Evolutionary conservation across 2,113 vertebrate species (phyloP), one percentile per base, ranked within the genome.

Genomic region (Heterochromis multidens): DNA sequence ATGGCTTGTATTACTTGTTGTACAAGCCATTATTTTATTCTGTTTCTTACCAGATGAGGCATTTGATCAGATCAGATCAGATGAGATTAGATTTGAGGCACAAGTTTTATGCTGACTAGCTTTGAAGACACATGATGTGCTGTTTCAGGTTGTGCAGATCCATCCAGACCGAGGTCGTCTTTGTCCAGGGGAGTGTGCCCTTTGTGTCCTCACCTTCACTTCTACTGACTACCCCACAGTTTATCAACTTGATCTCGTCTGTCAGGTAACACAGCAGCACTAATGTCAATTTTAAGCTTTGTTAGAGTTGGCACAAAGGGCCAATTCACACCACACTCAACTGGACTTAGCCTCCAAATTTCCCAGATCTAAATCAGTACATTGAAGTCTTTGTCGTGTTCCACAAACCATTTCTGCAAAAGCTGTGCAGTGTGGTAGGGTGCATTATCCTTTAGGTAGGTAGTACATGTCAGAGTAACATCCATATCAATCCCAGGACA

Each of bases 231-330:
- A 85, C 10, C 93, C 97, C 52, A 94, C 93, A 25, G 87, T 96
- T 93, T 97, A 96, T 90, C 95, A 93, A 56, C 54, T 95, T 23
- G 96, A 98, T 87, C 86, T 98, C 62, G 31, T 96, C 61, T 99
- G 98, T 95, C 96, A 98, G 97, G 98, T 99, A 92, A 49, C 57
- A 25, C 49, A 82, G 46, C 35, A 16, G 6, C 3, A 19, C 9
- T 10, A 6, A 5, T 56, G 8, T 29, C 23, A 2, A 77, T 59
- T 37, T 82, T 52, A 58, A 59, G 16, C 29, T 72, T 11, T 21
- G 43, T 35, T 40, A 56, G 3, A 40, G 10, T 43, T 76, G 43
- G 4, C 37, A 61, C 1, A 27, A 74, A 43, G 65, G 5, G 5
- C 40, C 25, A 21, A 17, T 49, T 49, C 67, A 12, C 67, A 72